Base-by-base conservation (phyloP, 2,113 vertebrate genomes). In the Notiomystis cincta region DNA sequence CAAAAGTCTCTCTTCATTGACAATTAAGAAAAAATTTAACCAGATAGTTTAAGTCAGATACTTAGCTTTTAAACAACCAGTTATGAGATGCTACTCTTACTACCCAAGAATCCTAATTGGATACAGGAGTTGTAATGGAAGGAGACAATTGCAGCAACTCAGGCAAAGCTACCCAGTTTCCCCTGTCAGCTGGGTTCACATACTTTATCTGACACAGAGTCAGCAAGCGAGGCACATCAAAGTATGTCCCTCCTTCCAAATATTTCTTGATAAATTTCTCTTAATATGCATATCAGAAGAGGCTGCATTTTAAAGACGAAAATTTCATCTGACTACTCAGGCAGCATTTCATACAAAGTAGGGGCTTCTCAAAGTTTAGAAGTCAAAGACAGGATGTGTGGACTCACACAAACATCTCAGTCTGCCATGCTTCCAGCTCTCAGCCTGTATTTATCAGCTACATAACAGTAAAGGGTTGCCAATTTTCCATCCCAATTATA, bases 151-250 rank as follows among this genome's bases (percentile, higher is more conserved):
- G 13, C 71, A 81, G 19, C 42, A 82, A 47, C 21, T 54, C 31
- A 2, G 6, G 33, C 20, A 61, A 78, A 77, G 0, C 44, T 40
- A 61, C 9, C 15, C 28, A 58, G 28, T 13, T 44, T 60, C 19
- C 22, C 15, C 42, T 4, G 0, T 37, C 58, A 50, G 22, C 2
- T 0, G 5, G 19, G 31, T 56, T 72, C 61, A 57, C 0, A 0
- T 4, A 53, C 37, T 40, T 77, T 30, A 67, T 69, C 64, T 31
- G 69, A 28, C 61, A 56, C 31, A 7, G 45, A 73, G 38, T 54
- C 48, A 80, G 31, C 48, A 88, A 78, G 47, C 33, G 57, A 8
- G 1, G 47, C 23, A 67, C 40, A 28, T 37, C 47, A 37, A 69
- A 70, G 20, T 69, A 15, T 5, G 25, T 31, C 50, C 10, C 31